Base-by-base conservation (phyloP, 2,113 vertebrate genomes). In the Verasper variegatus region DNA sequence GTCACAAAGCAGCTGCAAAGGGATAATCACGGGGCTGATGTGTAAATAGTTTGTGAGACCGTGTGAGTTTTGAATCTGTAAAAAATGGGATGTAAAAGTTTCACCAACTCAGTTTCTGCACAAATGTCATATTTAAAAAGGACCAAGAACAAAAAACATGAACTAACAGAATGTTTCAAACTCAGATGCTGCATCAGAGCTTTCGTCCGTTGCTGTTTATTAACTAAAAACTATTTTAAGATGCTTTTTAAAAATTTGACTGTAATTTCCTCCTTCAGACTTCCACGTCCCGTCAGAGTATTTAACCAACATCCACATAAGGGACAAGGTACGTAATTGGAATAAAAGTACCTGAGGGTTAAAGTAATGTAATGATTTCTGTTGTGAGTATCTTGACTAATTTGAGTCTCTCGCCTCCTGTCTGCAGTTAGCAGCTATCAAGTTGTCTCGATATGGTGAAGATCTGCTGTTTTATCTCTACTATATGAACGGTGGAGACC, bases 281-380 rank as follows among this genome's bases (percentile, higher is more conserved):
- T 99, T 99, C 94, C 98, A 99, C 92, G 98, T 99, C 90, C 98
- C 98, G 66, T 99, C 98, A 88, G 98, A 99, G 90, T 99, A 99
- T 95, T 96, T 99, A 96, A 99, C 98, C 93, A 99, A 99, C 96
- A 99, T 99, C 96, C 98, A 99, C 95, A 99, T 99, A 96, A 96
- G 98, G 95, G 98, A 99, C 95, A 99, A 99, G 97, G 97, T 99
- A 94, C 0, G 79, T 65, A 10, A 11, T 47, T 21, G 15, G 18
- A 5, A 7, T 12, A 0, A 15, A 63, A 24, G 1, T 26, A 11
- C 4, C 18, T 35, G 5, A 21, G 52, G 23, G 31, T 13, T 31
- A 0, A 45, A 3, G 12, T 13, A 0, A 45, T 45, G 7, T 13
- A 2, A 45, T 12, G 4, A 45, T 15, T 20, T 51, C 18, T 47